Percentiles rank a stretch among this genome's conserved stretches.
Evolutionary conservation across 2,113 vertebrate species (phyloP).

Genomic region (Mormyrus iriodes): DNA sequence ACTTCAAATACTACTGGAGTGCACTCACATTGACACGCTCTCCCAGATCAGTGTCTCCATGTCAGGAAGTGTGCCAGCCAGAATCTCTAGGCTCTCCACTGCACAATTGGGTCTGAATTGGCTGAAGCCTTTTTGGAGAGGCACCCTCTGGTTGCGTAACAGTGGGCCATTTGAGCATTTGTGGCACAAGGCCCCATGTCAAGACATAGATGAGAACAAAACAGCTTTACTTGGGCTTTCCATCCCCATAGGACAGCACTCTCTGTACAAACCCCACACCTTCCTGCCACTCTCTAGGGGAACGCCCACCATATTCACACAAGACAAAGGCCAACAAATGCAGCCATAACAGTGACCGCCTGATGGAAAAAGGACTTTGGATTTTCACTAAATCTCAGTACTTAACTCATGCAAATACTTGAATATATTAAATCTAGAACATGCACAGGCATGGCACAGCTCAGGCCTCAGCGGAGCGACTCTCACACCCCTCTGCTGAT

Average conservation of each 20-base stretch:
- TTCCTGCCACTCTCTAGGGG: background rate
- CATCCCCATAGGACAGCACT: constrained; percentile 29
- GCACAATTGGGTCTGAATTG: constrained; percentile 14
- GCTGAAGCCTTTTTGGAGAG: background rate
- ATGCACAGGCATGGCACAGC: background rate
- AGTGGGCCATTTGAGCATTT: constrained; percentile 49
- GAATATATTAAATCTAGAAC: background rate
- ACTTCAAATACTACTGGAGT: background rate
- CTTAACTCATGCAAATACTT: background rate
- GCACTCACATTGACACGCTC: background rate
- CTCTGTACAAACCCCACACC: background rate
- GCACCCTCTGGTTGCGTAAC: constrained; percentile 41
- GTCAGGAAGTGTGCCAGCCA: background rate
- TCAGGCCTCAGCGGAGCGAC: background rate
- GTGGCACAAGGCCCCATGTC: constrained; percentile 45
- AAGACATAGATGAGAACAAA: constrained; percentile 48
- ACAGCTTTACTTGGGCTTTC: constrained; percentile 50
- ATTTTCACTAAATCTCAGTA: background rate
- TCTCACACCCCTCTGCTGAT: background rate
- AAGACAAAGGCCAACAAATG: background rate
- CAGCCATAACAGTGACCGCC: background rate
- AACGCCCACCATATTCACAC: background rate
- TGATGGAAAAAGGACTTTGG: background rate
- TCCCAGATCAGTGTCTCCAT: background rate
- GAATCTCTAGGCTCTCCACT: background rate